phyloP scores from a whole-genome alignment of 2,797 vertebrate genomes.

The Enteromius unitaeniatus region DNA sequence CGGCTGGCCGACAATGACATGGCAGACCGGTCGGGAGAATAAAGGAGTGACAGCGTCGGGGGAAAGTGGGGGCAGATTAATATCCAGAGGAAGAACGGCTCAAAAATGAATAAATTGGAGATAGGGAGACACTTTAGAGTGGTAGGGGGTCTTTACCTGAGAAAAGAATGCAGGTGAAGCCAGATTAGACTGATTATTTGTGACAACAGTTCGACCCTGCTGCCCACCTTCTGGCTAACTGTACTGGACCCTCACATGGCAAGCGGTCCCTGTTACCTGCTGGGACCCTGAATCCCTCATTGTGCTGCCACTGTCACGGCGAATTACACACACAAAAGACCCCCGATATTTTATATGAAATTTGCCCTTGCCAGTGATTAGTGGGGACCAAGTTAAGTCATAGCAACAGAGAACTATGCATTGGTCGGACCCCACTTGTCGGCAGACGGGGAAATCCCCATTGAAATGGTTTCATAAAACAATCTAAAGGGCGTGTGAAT shows the following conservation, averaged over 20 bases:
- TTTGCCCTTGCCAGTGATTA: constrained; percentile 98
- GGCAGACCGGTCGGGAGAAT: constrained; percentile 14
- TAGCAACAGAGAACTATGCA: constrained; percentile 99
- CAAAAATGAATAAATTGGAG: constrained; percentile 45
- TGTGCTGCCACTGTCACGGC: constrained; percentile 94
- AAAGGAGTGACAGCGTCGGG: background rate
- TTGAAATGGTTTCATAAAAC: constrained; percentile 98
- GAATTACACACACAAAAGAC: constrained; percentile 92
- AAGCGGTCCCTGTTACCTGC: constrained; percentile 92
- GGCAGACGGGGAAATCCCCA: constrained; percentile 95
- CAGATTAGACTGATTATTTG: constrained; percentile 75
- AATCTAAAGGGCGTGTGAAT: constrained; percentile 99
- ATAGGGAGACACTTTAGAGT: constrained; percentile 52
- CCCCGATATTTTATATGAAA: constrained; percentile 99
- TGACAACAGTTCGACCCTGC: constrained; percentile 76
- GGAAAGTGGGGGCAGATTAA: constrained; percentile 22
- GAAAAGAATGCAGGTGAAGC: constrained; percentile 75
- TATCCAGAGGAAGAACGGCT: constrained; percentile 6
- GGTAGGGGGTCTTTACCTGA: constrained; percentile 75
- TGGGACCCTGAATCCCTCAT: constrained; percentile 96
- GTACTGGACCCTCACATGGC: constrained; percentile 83
- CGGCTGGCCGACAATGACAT: constrained; percentile 57
- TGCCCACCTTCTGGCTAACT: constrained; percentile 76
- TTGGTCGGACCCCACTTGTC: constrained; percentile 87
- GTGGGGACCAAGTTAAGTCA: constrained; percentile 97